Conservation (phyloP, 2,113 vertebrate species). For the Ceyx margarethae region DNA sequence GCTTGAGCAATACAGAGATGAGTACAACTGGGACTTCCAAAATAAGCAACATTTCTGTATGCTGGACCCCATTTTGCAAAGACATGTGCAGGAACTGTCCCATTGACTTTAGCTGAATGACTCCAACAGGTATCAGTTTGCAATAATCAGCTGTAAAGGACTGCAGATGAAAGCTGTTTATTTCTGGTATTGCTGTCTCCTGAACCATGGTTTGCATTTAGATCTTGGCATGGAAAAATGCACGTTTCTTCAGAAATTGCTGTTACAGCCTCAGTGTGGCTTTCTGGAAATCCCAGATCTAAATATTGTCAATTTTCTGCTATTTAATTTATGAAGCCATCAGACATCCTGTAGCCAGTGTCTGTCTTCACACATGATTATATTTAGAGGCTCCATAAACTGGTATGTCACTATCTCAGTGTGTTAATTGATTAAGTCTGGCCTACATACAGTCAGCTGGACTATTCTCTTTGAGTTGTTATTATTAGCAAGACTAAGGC, state of each 20-base stretch:
- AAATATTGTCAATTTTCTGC: neutral
- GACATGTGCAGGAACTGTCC: fast-evolving
- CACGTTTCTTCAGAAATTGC: fast-evolving
- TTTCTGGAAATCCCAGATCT: neutral
- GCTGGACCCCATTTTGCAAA: neutral
- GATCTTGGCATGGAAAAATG: neutral
- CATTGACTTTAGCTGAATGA: neutral
- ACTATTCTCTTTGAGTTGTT: neutral
- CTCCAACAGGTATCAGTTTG: neutral
- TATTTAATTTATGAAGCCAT: neutral
- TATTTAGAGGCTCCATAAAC: neutral
- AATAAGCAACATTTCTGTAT: fast-evolving
- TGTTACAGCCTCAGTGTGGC: neutral
- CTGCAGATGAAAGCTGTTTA: neutral
- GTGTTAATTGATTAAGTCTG: conserved; percentile 31
- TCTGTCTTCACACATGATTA: neutral
- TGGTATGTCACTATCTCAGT: neutral
- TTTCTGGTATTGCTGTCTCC: neutral
- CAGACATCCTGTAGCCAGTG: neutral
- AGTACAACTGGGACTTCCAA: fast-evolving
- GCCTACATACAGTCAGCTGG: neutral
- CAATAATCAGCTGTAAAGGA: neutral
- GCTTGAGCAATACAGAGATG: fast-evolving
- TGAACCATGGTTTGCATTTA: neutral
- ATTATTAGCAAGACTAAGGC: neutral